These are phyloP conservation scores for Myodes glareolus DNA, from an alignment of 2,113 vertebrate genomes.

Conservation along the genomic window DNA sequence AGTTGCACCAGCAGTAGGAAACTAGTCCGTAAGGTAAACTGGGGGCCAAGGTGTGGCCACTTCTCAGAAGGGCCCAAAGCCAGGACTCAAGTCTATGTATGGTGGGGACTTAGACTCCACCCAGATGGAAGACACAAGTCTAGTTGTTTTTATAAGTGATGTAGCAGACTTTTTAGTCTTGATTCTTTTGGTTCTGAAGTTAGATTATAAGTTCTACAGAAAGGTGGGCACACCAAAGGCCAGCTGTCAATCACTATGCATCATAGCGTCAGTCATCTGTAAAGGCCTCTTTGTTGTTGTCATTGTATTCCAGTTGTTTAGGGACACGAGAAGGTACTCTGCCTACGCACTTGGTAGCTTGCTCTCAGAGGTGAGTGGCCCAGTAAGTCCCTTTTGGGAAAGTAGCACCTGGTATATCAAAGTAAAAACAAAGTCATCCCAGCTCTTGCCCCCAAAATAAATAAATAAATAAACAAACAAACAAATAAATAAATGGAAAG, in stretches of 20 bases:
- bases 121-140: background rate
- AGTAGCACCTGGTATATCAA: background rate
- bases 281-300: background rate
- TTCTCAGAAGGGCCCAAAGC: background rate
- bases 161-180: background rate
- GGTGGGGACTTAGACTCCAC: background rate
- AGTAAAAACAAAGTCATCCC: background rate
- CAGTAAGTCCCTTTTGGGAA: constrained; percentile 6
- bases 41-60: background rate
- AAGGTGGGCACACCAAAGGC: background rate
- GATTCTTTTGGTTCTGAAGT: constrained; percentile 31
- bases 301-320: background rate
- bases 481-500: too few relatives aligned
- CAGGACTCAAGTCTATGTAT: background rate
- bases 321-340: background rate
- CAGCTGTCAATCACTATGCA: background rate
- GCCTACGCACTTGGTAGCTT: background rate
- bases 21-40: background rate
- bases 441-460: too few relatives aligned
- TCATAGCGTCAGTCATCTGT: background rate
- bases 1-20: background rate
- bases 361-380: constrained; percentile 16
- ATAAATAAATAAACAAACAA: too few relatives aligned
- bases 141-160: background rate
- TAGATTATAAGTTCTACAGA: background rate